Evolutionary conservation across 2,797 vertebrate species (phyloP), one percentile per base, ranked within the genome.

Genomic region (Danio choprae): DNA sequence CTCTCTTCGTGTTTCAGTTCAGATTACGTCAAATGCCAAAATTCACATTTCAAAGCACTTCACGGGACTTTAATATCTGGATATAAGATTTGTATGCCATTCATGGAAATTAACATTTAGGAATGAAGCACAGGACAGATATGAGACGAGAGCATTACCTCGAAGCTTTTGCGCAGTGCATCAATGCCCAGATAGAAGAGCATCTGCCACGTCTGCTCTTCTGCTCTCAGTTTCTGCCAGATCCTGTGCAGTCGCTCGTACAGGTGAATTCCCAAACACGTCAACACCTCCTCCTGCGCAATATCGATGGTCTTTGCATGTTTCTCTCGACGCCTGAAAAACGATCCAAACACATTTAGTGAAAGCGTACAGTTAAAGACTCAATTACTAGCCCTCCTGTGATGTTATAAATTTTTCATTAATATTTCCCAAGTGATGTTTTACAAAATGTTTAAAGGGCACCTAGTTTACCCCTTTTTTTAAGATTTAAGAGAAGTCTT

Each of bases 181-280:
- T 98, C 97, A 0, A 99, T 95, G 50, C 97, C 97, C 80, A 98
- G 91, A 88, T 97, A 97, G 80, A 98, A 98, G 70, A 99, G 93
- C 92, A 99, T 96, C 89, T 98, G 97, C 97, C 97, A 99, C 0
- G 97, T 99, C 87, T 99, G 98, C 80, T 98, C 97, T 89, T 99
- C 97, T 0, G 96, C 97, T 83, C 96, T 89, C 16, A 99, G 91
- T 85, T 99, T 99, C 85, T 98, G 98, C 98, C 98, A 99, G 92
- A 99, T 97, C 76, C 95, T 94, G 90, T 99, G 97, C 82, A 99
- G 89, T 80, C 98, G 93, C 90, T 99, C 97, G 20, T 97, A 98
- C 16, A 99, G 95, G 85, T 99, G 96, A 91, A 99, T 98, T 40
- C 97, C 98, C 88, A 99, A 90, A 90, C 97, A 99, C 64, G 97